These are phyloP conservation scores for Pinctada fucata DNA, from an alignment of 2,888 invertebrate genomes.

Conservation along the genomic window DNA sequence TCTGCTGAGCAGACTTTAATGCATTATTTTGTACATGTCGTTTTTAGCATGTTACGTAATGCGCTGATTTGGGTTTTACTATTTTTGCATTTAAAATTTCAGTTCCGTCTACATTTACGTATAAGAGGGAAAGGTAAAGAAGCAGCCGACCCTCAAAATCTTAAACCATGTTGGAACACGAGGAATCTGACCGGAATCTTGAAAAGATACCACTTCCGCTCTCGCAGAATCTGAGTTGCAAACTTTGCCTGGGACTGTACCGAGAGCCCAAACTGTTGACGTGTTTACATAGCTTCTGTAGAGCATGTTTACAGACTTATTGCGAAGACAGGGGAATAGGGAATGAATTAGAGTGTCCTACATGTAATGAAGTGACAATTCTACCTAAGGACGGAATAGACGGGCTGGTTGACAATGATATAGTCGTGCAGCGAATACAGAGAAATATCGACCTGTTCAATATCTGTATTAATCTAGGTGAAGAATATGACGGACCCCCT, in stretches of 20 bases:
- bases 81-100: too few species aligned
- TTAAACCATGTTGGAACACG: too few species aligned
- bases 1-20: too few species aligned
- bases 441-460: neutral
- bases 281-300: conserved; percentile 70
- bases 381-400: conserved; percentile 34
- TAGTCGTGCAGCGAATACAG: conserved; percentile 32
- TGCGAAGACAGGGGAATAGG: conserved; percentile 24
- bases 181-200: neutral
- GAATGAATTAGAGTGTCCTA: conserved; percentile 39
- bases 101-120: too few species aligned
- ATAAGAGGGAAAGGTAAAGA: too few species aligned
- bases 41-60: too few species aligned
- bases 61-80: too few species aligned
- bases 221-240: conserved; percentile 49
- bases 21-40: too few species aligned
- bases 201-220: conserved; percentile 15
- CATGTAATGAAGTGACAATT: conserved; percentile 42
- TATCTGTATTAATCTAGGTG: neutral
- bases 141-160: too few species aligned
- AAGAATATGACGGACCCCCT: neutral
- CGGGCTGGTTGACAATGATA: conserved; percentile 37
- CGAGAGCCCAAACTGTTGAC: conserved; percentile 62
- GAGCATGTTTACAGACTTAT: conserved; percentile 49
- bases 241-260: conserved; percentile 62